A percentile compares a stretch with the other conserved stretches of the same genome.
phyloP scores from a whole-genome alignment of 2,797 vertebrate genomes.

The Lacerta bilineata region DNA sequence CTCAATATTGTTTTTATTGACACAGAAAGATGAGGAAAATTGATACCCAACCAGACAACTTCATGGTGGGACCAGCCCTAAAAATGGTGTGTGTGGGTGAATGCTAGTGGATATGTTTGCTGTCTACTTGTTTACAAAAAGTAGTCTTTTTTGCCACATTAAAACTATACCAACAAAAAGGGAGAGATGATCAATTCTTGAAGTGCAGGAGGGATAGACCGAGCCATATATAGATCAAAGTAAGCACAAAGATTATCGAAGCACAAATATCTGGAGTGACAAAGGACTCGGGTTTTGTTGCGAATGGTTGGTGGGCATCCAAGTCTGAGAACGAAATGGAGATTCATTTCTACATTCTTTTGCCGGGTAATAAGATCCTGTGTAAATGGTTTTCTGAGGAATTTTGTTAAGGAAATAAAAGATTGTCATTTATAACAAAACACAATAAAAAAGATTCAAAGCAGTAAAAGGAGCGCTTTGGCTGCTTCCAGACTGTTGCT shows the following conservation, averaged over 20 bases:
- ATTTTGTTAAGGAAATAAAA: neutral
- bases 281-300: slow-evolving; percentile 16
- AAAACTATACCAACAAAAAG: neutral
- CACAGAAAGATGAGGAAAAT: neutral
- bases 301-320: slow-evolving; percentile 35
- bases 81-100: neutral
- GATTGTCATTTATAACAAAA: neutral
- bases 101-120: neutral
- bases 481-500: too few species aligned
- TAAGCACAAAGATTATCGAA: slow-evolving; percentile 71
- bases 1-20: neutral
- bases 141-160: neutral
- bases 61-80: neutral
- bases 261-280: slow-evolving; percentile 61
- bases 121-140: neutral
- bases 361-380: slow-evolving; percentile 23
- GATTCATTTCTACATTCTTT: slow-evolving; percentile 31
- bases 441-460: neutral
- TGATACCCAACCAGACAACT: neutral
- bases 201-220: slow-evolving; percentile 10
- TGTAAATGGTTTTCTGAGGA: neutral
- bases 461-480: neutral
- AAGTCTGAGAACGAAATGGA: slow-evolving; percentile 11
- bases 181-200: slow-evolving; percentile 1
- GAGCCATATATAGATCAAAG: slow-evolving; percentile 54